Percentiles rank a stretch among this genome's conserved stretches.
Evolutionary conservation across 2,888 invertebrate species (phyloP).

Genomic region (Dione juno): DNA sequence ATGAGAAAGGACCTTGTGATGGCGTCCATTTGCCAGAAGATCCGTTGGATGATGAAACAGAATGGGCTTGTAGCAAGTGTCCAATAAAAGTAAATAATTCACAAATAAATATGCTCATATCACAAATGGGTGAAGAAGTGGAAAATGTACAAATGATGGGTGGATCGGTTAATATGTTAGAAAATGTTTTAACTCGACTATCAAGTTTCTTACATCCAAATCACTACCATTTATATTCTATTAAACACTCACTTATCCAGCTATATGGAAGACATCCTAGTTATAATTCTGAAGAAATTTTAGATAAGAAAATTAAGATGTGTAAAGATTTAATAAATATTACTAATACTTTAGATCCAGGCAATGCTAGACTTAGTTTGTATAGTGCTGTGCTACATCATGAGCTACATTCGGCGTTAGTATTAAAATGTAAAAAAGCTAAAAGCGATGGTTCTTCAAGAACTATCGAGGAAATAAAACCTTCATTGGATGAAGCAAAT

Average conservation of each 20-base stretch:
- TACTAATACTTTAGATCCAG: slow-evolving; percentile 87
- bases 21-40: slow-evolving; percentile 88
- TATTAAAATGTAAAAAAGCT: slow-evolving; percentile 76
- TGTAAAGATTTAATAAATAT: slow-evolving; percentile 86
- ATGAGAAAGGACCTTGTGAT: slow-evolving; percentile 83
- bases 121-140: slow-evolving; percentile 90
- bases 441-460: slow-evolving; percentile 60
- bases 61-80: slow-evolving; percentile 91
- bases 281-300: slow-evolving; percentile 83
- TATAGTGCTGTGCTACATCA: slow-evolving; percentile 91
- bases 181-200: slow-evolving; percentile 86
- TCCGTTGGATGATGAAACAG: slow-evolving; percentile 87
- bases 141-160: slow-evolving; percentile 85
- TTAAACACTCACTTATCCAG: slow-evolving; percentile 92
- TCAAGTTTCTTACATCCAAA: slow-evolving; percentile 91
- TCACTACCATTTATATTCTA: slow-evolving; percentile 92
- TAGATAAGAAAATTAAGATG: slow-evolving; percentile 86
- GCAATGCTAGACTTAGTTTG: slow-evolving; percentile 88
- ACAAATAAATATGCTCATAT: slow-evolving; percentile 86
- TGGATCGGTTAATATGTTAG: slow-evolving; percentile 84
- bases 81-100: slow-evolving; percentile 85
- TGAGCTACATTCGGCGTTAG: slow-evolving; percentile 85
- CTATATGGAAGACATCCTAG: slow-evolving; percentile 88
- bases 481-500: slow-evolving; percentile 74
- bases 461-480: slow-evolving; percentile 65